Percentiles rank a stretch among this genome's conserved stretches.
Evolutionary conservation across 2,797 vertebrate species (phyloP).

Genomic region (Microcaecilia unicolor): DNA sequence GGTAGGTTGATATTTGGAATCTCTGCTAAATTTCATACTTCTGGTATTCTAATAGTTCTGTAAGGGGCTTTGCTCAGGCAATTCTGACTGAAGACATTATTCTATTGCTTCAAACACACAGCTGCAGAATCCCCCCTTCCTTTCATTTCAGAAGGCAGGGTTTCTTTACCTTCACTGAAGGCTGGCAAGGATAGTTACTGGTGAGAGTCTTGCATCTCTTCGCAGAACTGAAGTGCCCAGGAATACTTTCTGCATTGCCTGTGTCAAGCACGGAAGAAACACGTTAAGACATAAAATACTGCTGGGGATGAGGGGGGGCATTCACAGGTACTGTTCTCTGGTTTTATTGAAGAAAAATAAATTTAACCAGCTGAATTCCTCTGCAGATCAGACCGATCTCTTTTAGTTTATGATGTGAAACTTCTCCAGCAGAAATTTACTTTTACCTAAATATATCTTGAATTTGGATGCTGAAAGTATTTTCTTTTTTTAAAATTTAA

Average conservation of each 20-base stretch:
- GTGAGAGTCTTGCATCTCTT: background rate
- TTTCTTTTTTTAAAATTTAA: background rate
- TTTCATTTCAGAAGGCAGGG: background rate
- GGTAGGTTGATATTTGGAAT: background rate
- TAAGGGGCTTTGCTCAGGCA: background rate
- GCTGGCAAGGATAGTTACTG: background rate
- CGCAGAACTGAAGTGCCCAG: background rate
- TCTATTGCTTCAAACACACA: background rate
- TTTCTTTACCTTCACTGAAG: background rate
- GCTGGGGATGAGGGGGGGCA: background rate
- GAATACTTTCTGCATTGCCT: background rate
- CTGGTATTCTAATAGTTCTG: fast-evolving
- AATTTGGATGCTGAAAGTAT: background rate
- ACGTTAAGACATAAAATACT: slow-evolving; percentile 3
- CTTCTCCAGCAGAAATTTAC: background rate
- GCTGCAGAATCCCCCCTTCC: background rate
- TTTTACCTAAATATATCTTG: background rate
- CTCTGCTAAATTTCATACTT: fast-evolving
- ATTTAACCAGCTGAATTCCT: background rate
- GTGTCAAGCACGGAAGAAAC: slow-evolving; percentile 4
- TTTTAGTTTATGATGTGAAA: background rate
- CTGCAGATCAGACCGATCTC: background rate
- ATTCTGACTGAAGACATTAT: too few species aligned
- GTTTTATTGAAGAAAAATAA: background rate
- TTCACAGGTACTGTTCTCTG: background rate